Conservation (phyloP, 2,888 invertebrate species). For the Andricus quercusramuli region DNA sequence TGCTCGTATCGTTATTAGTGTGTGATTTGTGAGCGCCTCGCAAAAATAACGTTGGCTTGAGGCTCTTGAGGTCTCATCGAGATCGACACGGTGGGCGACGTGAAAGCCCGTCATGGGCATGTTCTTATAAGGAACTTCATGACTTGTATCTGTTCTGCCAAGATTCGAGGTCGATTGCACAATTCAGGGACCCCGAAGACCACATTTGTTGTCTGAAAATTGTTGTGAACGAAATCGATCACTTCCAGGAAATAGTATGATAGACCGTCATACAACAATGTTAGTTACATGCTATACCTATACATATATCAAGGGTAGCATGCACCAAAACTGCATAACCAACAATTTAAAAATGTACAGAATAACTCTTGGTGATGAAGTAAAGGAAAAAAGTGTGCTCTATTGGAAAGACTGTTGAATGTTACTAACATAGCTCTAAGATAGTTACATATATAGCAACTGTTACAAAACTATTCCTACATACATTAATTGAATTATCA, state of each 20-base stretch:
- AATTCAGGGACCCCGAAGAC: constrained; percentile 56
- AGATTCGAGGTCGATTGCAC: constrained; percentile 66
- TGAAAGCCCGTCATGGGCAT: constrained; percentile 67
- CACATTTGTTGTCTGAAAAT: constrained; percentile 15
- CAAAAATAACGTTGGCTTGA: constrained; percentile 23
- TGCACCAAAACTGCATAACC: too few relatives aligned
- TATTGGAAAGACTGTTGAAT: too few relatives aligned
- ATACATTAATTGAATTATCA: too few relatives aligned
- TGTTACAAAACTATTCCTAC: too few relatives aligned
- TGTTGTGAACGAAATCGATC: neutral
- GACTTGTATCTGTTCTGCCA: constrained; percentile 61
- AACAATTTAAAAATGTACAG: too few relatives aligned
- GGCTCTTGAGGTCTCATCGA: constrained; percentile 16
- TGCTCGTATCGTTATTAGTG: neutral
- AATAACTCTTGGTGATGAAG: too few relatives aligned
- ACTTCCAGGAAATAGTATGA: neutral
- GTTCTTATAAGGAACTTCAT: constrained; percentile 69
- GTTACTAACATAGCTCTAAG: too few relatives aligned
- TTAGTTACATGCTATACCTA: neutral
- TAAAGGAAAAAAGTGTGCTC: too few relatives aligned
- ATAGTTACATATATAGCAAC: too few relatives aligned
- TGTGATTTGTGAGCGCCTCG: constrained; percentile 3
- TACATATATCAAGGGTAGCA: too few relatives aligned
- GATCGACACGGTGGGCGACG: constrained; percentile 62
- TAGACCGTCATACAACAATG: neutral